A percentile compares a stretch with the other conserved stretches of the same genome.
Evolutionary conservation across 2,113 vertebrate genomes (phyloP).

Genomic region (Proteles cristata): DNA sequence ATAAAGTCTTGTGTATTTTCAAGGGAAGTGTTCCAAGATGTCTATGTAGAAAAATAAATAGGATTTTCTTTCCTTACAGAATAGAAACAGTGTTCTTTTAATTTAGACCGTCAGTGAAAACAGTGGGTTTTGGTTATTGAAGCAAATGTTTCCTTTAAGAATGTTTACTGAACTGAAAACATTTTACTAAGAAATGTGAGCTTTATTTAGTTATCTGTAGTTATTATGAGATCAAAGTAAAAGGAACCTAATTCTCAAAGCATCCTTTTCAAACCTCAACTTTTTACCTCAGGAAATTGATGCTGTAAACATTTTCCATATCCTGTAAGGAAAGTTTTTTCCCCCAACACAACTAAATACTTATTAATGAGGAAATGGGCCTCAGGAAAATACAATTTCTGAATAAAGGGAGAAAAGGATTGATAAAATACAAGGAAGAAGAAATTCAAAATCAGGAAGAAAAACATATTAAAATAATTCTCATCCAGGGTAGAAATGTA

Average conservation of each 20-base stretch:
- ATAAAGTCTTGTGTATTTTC: conserved; percentile 57
- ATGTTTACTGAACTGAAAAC: conserved; percentile 59
- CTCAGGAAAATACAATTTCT: not conserved
- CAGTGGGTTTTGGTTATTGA: conserved; percentile 52
- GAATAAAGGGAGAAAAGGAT: not conserved
- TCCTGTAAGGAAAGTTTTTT: not conserved
- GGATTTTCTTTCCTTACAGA: conserved; percentile 45
- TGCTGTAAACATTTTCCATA: conserved; percentile 67
- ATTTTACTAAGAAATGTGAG: conserved; percentile 53
- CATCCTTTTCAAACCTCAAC: conserved; percentile 48
- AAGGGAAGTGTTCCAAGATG: conserved; percentile 43
- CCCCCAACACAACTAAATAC: not conserved
- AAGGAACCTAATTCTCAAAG: conserved; percentile 45
- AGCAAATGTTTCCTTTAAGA: conserved; percentile 55
- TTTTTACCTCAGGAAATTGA: conserved; percentile 58
- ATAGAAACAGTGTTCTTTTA: conserved; percentile 55
- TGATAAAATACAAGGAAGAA: not conserved
- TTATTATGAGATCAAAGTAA: conserved; percentile 64
- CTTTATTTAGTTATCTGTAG: conserved; percentile 67
- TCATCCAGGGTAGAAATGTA: not conserved
- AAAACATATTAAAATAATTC: not conserved
- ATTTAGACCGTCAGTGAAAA: conserved; percentile 44
- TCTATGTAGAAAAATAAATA: conserved; percentile 60
- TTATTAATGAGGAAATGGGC: not conserved
- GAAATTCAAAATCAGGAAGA: not conserved